Percentiles rank a stretch among this genome's conserved stretches.
phyloP scores from a whole-genome alignment of 2,888 invertebrate species.

The Synanthedon formicaeformis region DNA sequence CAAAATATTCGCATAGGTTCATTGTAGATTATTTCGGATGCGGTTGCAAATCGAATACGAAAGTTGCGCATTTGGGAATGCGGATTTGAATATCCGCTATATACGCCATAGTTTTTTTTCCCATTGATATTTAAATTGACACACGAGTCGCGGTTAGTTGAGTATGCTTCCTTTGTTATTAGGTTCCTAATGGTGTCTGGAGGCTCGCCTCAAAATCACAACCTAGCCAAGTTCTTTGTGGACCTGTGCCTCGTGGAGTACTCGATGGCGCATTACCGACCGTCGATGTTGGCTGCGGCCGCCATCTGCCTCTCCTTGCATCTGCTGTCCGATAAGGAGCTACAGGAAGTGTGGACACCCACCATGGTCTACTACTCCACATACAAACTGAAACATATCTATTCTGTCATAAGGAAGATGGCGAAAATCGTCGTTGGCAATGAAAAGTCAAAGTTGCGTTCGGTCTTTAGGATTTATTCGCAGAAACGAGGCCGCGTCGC shows the following conservation, averaged over 20 bases:
- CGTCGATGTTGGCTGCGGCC: conserved; percentile 87
- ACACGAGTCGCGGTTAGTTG: neutral
- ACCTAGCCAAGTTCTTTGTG: conserved; percentile 90
- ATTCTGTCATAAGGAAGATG: conserved; percentile 76
- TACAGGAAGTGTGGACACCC: conserved; percentile 76
- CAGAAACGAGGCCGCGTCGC: conserved; percentile 74
- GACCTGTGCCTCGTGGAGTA: conserved; percentile 88
- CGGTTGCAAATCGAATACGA: too few species aligned
- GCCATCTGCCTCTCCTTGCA: conserved; percentile 79
- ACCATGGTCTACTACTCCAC: conserved; percentile 82
- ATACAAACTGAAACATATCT: conserved; percentile 77
- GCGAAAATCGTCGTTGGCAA: conserved; percentile 77
- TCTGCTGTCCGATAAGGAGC: conserved; percentile 63
- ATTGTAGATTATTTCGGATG: too few species aligned
- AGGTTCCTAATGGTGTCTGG: conserved; percentile 73
- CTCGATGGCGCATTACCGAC: conserved; percentile 79
- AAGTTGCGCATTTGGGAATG: too few species aligned
- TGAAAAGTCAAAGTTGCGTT: conserved; percentile 77
- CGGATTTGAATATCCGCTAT: too few species aligned
- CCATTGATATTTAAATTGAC: too few species aligned
- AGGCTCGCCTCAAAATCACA: conserved; percentile 75
- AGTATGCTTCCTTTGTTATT: conserved; percentile 15
- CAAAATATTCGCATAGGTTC: too few species aligned
- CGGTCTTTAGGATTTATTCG: conserved; percentile 77
- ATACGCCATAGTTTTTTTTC: too few species aligned